Base-by-base conservation (phyloP, 1,140 invertebrate genomes). In the Daktulosphaira vitifoliae region DNA sequence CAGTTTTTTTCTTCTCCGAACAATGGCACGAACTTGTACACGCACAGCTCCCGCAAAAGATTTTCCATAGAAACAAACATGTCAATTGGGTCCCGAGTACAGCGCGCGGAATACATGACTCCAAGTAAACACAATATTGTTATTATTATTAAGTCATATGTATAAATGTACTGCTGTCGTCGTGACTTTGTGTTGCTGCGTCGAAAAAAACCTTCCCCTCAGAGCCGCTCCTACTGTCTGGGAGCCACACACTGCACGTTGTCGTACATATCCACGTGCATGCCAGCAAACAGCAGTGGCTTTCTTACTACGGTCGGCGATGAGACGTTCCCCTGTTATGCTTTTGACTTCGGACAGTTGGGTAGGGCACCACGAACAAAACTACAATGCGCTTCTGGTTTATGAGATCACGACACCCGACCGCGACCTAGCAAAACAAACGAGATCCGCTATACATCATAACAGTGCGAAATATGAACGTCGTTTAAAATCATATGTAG, bases 351-450 rank as follows among this genome's bases (percentile, higher is more conserved):
- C 52, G 29, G 52, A 15, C 20, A 6, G 13, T 20, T 11, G 20
- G 33, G 18, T 20, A 22, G 37, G 16, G 18, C 20, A 5, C 13
- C 20, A 18, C 8, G 38, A n/a, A 22, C 25, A 18, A 16, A 52
- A 5, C 5, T 11, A 33, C 1, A 18, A 13, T 15, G 56, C 22
- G 56, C 56, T 62, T 33, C 56, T 48, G 56, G 42, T 48, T 62
- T 62, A 62, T 33, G 56, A 46, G 56, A 48, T 62, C 56, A 48
- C 56, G 56, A 48, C 56, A n/a, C n/a, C n/a, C n/a, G n/a, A n/a
- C n/a, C n/a, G n/a, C n/a, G n/a, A n/a, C n/a, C n/a, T n/a, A n/a
- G n/a, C n/a, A n/a, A n/a, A n/a, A n/a, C n/a, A n/a, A n/a, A n/a
- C n/a, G n/a, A n/a, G n/a, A n/a, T n/a, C n/a, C n/a, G n/a, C n/a